phyloP scores from a whole-genome alignment of 1,140 invertebrate genomes.

The Ectropis grisescens region DNA sequence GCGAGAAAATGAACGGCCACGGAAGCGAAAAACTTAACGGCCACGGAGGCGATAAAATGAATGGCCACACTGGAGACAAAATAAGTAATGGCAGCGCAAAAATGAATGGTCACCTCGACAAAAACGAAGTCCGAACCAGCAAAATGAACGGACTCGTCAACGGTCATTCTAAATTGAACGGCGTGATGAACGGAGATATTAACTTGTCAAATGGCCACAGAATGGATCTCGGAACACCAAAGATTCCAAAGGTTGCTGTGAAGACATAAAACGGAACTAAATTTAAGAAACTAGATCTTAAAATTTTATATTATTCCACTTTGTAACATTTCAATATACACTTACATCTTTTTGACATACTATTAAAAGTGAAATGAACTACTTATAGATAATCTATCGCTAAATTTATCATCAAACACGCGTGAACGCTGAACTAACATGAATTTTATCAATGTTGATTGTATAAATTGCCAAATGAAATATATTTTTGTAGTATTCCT shows the following conservation, averaged over 20 bases:
- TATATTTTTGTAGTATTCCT: slow-evolving; percentile 60
- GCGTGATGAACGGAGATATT: slow-evolving; percentile 8
- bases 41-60: slow-evolving; percentile 18
- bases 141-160: slow-evolving; percentile 14
- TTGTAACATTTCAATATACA: slow-evolving; percentile 45
- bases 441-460: slow-evolving; percentile 36
- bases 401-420: no score
- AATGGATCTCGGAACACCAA: slow-evolving; percentile 46
- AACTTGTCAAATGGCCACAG: slow-evolving; percentile 27
- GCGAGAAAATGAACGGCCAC: slow-evolving; percentile 23
- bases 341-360: slow-evolving; percentile 24
- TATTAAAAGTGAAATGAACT: slow-evolving; percentile 7
- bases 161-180: slow-evolving; percentile 12
- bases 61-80: slow-evolving; percentile 18
- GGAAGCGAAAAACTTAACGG: slow-evolving; percentile 9
- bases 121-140: slow-evolving; percentile 1
- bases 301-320: slow-evolving; percentile 46
- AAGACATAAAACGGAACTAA: slow-evolving; percentile 32
- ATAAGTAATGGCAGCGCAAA: slow-evolving; percentile 17
- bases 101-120: slow-evolving; percentile 11
- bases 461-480: slow-evolving; percentile 53
- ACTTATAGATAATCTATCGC: no score
- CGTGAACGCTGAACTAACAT: slow-evolving; percentile 9
- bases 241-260: slow-evolving; percentile 57
- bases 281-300: slow-evolving; percentile 27